phyloP scores from a whole-genome alignment of 2,113 vertebrate species.

The Anarhynchus alexandrinus region DNA sequence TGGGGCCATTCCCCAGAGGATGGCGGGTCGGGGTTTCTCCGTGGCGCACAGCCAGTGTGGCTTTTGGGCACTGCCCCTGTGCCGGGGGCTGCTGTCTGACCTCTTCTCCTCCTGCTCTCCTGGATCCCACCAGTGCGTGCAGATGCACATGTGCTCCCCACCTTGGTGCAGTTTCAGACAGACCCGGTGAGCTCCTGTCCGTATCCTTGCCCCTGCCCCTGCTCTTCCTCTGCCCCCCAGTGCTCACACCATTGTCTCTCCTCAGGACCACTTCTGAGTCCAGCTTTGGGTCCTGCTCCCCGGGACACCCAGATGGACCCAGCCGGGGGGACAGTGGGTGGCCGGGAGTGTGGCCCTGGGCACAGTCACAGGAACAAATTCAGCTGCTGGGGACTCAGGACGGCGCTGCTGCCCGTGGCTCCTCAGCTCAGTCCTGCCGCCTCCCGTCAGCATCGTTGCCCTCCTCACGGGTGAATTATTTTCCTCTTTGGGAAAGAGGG shows the following conservation, averaged over 20 bases:
- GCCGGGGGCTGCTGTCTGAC: background rate
- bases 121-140: rapidly evolving
- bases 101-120: background rate
- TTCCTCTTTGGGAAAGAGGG: too few relatives aligned
- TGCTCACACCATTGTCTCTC: too few relatives aligned
- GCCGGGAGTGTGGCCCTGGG: background rate
- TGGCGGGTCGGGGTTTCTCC: too few relatives aligned
- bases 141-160: too few relatives aligned
- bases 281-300: background rate
- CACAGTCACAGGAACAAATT: background rate
- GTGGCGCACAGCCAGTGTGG: rapidly evolving
- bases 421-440: rapidly evolving
- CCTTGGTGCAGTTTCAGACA: rapidly evolving
- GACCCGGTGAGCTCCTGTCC: background rate
- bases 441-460: rapidly evolving
- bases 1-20: rapidly evolving
- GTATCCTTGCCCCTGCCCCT: too few relatives aligned
- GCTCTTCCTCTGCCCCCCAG: too few relatives aligned
- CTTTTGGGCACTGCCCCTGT: background rate
- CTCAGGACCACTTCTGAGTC: background rate
- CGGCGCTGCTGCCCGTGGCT: rapidly evolving
- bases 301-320: background rate
- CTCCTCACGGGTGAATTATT: background rate
- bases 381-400: background rate
- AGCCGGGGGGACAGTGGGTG: too few relatives aligned